Evolutionary conservation across 2,797 vertebrate species (phyloP).

Genomic region (Platyrinchus mystaceus): DNA sequence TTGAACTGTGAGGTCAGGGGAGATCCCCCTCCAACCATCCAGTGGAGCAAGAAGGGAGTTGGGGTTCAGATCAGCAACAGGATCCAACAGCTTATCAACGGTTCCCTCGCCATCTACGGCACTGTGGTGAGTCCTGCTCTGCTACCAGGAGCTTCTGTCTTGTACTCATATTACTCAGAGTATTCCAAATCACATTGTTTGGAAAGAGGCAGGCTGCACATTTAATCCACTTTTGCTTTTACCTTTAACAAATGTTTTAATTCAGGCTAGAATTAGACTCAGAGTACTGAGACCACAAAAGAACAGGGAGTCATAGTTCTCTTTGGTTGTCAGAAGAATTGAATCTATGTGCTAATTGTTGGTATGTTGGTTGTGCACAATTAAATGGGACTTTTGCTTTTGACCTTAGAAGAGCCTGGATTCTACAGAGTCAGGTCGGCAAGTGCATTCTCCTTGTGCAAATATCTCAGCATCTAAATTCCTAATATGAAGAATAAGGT

Average conservation of each 20-base stretch:
- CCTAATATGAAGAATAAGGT: background rate
- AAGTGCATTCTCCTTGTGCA: background rate
- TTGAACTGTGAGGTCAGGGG: slow-evolving; percentile 92
- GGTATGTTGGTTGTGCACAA: background rate
- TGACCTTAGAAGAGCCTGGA: background rate
- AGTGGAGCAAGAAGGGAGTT: slow-evolving; percentile 90
- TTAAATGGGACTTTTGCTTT: background rate
- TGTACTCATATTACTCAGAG: background rate
- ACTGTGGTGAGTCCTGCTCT: slow-evolving; percentile 81
- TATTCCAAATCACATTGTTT: background rate
- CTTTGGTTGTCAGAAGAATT: background rate
- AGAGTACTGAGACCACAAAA: background rate
- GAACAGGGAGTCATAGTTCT: fast-evolving
- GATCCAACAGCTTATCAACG: slow-evolving; percentile 88
- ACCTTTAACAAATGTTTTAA: background rate
- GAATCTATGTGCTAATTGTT: background rate
- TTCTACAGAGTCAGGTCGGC: background rate
- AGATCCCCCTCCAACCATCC: slow-evolving; percentile 90
- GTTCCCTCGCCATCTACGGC: slow-evolving; percentile 93
- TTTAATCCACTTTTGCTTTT: background rate
- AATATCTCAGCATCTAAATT: background rate
- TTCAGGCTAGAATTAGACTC: background rate
- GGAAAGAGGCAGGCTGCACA: background rate
- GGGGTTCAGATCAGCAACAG: slow-evolving; percentile 83
- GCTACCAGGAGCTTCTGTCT: background rate